These are phyloP conservation scores for Metalampra italica DNA, from an alignment of 2,888 invertebrate species.

Conservation along the genomic window DNA sequence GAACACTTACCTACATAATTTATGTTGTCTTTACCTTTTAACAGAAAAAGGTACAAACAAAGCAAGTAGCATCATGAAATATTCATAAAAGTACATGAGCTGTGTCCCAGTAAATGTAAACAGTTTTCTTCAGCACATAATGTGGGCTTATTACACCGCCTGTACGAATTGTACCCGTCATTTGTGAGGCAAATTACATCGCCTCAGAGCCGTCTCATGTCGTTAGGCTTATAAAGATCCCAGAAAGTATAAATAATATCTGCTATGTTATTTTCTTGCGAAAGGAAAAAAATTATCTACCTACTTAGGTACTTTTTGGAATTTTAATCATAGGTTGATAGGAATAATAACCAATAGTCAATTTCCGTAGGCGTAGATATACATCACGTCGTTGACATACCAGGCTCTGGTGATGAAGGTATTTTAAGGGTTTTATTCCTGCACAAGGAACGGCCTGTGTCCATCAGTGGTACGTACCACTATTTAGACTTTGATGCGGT, in stretches of 20 bases:
- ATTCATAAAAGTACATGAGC: slow-evolving; percentile 21
- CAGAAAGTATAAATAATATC: background rate
- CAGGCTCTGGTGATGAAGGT: no score
- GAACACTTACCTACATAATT: slow-evolving; percentile 4
- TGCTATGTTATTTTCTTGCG: no score
- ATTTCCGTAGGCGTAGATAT: no score
- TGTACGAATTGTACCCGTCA: slow-evolving; percentile 26
- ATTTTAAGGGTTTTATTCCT: no score
- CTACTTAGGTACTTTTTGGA: no score
- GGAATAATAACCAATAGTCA: no score
- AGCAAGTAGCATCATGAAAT: slow-evolving; percentile 21
- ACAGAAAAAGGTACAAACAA: background rate
- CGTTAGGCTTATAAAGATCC: slow-evolving; percentile 38
- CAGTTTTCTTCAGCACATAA: background rate
- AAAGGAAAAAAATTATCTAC: no score
- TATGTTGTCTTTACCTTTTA: background rate
- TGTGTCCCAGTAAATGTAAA: slow-evolving; percentile 11
- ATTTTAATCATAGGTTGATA: no score
- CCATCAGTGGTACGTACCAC: no score
- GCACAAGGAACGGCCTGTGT: no score
- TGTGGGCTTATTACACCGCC: slow-evolving; percentile 20
- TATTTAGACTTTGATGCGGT: no score
- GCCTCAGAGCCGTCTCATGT: slow-evolving; percentile 39
- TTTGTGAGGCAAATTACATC: slow-evolving; percentile 59
- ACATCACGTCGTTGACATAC: no score